phyloP scores from a whole-genome alignment of 2,797 vertebrate species.

The Falco berigora region DNA sequence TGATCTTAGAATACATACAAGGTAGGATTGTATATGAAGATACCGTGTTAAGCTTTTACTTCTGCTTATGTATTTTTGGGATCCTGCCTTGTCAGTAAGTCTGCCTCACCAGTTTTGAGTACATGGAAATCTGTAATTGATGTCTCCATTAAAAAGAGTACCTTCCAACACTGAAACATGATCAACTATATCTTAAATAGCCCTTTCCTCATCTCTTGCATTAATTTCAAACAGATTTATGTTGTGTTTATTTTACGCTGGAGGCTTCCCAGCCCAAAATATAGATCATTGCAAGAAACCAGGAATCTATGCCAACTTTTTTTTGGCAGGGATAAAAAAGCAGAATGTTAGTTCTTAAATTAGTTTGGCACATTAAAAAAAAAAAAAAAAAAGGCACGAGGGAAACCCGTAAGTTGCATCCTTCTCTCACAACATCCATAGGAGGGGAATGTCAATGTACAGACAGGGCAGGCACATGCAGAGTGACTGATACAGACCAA shows the following conservation, averaged over 20 bases:
- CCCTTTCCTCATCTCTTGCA: background rate
- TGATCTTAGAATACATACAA: background rate
- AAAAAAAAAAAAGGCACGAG: background rate
- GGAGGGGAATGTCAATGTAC: background rate
- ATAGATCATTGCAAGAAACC: background rate
- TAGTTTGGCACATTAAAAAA: background rate
- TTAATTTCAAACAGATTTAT: background rate
- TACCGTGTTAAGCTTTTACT: background rate
- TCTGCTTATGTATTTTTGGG: background rate
- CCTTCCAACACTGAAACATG: background rate
- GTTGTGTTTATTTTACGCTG: background rate
- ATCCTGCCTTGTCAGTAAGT: background rate
- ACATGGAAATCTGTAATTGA: background rate
- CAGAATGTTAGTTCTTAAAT: constrained; percentile 34
- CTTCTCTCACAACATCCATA: background rate
- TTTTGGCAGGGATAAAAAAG: background rate
- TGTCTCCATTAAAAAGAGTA: background rate
- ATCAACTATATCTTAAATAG: background rate
- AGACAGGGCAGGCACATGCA: background rate
- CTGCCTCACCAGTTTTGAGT: background rate
- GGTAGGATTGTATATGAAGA: background rate
- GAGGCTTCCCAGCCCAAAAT: background rate
- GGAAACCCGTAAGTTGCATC: background rate
- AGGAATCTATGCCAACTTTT: background rate
- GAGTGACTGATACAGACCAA: background rate